Conservation (phyloP, 2,888 invertebrate genomes). For the Epistrophe eligans region DNA sequence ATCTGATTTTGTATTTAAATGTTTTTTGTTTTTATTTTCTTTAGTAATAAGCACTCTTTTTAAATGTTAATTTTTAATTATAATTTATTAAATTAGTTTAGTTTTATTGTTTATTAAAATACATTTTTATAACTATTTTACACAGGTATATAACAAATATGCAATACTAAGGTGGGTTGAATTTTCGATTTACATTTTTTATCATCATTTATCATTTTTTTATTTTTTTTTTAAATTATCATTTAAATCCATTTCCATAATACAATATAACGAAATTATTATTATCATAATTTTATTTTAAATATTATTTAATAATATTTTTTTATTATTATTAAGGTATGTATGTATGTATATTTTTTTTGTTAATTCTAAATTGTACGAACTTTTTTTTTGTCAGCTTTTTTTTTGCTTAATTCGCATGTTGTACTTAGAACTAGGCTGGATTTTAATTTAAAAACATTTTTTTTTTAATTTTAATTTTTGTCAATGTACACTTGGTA, state of each 20-base stretch:
- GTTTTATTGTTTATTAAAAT: slow-evolving; percentile 50
- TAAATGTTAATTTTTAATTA: background rate
- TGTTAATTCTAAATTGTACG: slow-evolving; percentile 54
- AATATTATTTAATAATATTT: slow-evolving; percentile 14
- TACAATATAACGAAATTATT: slow-evolving; percentile 58
- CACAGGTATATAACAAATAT: slow-evolving; percentile 83
- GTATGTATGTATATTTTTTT: slow-evolving; percentile 7
- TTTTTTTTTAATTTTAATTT: background rate
- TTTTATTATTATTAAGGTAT: slow-evolving; percentile 6
- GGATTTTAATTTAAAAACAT: background rate
- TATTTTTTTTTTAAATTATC: background rate
- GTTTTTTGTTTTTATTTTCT: slow-evolving; percentile 35
- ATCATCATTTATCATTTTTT: slow-evolving; percentile 33
- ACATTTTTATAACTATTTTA: slow-evolving; percentile 73
- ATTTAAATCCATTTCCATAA: slow-evolving; percentile 49
- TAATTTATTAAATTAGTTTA: slow-evolving; percentile 29
- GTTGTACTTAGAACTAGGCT: background rate
- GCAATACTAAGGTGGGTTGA: slow-evolving; percentile 83
- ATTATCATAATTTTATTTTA: slow-evolving; percentile 44
- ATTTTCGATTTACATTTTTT: slow-evolving; percentile 80
- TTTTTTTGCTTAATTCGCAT: slow-evolving; percentile 49
- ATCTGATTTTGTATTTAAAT: slow-evolving; percentile 15
- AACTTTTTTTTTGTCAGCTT: slow-evolving; percentile 42
- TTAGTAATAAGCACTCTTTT: slow-evolving; percentile 28
- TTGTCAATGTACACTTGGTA: slow-evolving; percentile 5